Conservation (phyloP, 2,797 vertebrate species). For the Holocentrus rufus region DNA sequence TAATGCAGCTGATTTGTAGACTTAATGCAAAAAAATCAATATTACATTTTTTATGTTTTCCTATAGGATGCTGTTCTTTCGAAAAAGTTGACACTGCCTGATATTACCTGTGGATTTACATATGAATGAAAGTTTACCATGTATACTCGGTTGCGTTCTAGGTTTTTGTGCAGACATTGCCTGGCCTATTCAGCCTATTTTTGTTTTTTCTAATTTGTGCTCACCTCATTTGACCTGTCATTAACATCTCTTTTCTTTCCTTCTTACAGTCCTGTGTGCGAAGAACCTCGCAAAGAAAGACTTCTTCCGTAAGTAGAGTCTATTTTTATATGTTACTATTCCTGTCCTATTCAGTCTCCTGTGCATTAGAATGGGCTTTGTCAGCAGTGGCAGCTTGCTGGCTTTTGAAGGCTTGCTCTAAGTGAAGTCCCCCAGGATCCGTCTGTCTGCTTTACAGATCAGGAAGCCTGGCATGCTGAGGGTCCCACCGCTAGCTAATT, state of each 20-base stretch:
- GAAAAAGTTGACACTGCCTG: too few species aligned
- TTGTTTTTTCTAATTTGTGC: not conserved
- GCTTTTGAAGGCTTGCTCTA: conserved; percentile 56
- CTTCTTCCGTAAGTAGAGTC: conserved; percentile 94
- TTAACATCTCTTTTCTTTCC: conserved; percentile 42
- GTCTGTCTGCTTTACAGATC: conserved; percentile 43
- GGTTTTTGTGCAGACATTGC: not conserved
- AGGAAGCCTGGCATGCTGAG: conserved; percentile 16
- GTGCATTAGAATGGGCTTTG: conserved; percentile 52
- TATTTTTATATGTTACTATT: conserved; percentile 65
- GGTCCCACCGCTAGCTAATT: conserved; percentile 16
- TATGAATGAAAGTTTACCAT: not conserved
- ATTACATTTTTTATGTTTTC: not conserved
- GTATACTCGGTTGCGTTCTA: not conserved
- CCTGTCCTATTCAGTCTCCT: conserved; percentile 30
- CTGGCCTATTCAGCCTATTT: not conserved
- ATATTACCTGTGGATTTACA: too few species aligned
- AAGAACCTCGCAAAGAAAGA: conserved; percentile 99
- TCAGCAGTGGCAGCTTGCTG: conserved; percentile 47
- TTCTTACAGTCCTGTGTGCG: conserved; percentile 91
- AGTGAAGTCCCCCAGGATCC: conserved; percentile 54
- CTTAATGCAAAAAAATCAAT: not conserved
- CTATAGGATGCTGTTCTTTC: not conserved
- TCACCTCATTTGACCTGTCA: not conserved
- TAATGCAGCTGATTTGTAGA: not conserved